Percentiles rank a stretch among this genome's conserved stretches.
phyloP scores from a whole-genome alignment of 2,113 vertebrate species.

The Progne subis region DNA sequence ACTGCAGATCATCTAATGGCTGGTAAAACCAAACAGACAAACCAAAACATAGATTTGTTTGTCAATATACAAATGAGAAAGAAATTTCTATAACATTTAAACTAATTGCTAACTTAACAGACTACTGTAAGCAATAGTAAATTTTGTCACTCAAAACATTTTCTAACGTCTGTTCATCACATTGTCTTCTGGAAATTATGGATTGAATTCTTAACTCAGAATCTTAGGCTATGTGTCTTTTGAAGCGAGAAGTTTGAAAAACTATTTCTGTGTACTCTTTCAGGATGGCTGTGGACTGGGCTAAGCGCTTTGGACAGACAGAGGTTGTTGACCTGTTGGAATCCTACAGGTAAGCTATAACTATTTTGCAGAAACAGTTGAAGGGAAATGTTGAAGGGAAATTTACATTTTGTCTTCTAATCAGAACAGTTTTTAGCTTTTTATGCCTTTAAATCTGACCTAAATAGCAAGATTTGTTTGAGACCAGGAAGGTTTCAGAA shows the following conservation, averaged over 20 bases:
- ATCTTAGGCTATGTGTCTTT: neutral
- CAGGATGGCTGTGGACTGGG: slow-evolving; percentile 94
- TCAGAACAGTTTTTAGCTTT: neutral
- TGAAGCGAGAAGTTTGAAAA: neutral
- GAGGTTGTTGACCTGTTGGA: slow-evolving; percentile 89
- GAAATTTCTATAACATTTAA: neutral
- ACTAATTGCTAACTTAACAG: neutral
- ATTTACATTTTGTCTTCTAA: neutral
- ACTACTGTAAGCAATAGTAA: neutral
- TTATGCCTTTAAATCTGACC: neutral
- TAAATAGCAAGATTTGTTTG: neutral
- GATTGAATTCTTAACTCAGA: neutral
- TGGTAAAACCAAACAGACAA: slow-evolving; percentile 77
- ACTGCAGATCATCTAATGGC: slow-evolving; percentile 87
- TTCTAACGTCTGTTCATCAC: neutral
- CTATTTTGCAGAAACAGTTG: neutral
- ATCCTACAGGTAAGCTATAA: slow-evolving; percentile 83
- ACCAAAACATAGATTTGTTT: neutral
- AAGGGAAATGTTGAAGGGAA: neutral
- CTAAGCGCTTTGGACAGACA: slow-evolving; percentile 85
- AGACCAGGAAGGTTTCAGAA: neutral
- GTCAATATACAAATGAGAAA: neutral
- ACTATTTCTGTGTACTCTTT: slow-evolving; percentile 21
- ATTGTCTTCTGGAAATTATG: neutral
- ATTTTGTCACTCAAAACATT: neutral